phyloP scores from a whole-genome alignment of 2,113 vertebrate genomes.

The Paedocypris sp. region DNA sequence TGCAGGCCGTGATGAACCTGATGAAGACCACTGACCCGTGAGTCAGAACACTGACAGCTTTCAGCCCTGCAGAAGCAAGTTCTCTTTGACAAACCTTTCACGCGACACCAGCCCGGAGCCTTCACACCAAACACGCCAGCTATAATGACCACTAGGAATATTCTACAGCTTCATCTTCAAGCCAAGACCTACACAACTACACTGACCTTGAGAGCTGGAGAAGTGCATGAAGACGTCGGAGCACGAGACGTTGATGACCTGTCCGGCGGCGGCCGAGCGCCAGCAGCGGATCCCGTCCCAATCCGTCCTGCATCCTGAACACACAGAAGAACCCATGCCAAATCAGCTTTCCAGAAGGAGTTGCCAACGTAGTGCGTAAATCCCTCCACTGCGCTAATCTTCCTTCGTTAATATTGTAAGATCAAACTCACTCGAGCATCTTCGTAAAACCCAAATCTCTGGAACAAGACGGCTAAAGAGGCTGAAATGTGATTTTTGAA shows the following conservation, averaged over 20 bases:
- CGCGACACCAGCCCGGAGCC: neutral
- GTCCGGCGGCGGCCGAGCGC: conserved; percentile 51
- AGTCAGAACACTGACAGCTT: neutral
- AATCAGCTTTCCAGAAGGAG: neutral
- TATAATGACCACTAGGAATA: neutral
- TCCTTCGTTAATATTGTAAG: neutral
- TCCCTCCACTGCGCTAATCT: neutral
- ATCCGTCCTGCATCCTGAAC: conserved; percentile 54
- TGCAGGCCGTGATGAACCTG: neutral
- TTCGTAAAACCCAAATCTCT: too few relatives aligned
- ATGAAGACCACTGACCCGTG: neutral
- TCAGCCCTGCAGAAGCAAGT: neutral
- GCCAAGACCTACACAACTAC: too few relatives aligned
- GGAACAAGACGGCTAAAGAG: too few relatives aligned
- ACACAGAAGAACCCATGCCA: neutral
- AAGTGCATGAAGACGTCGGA: conserved; percentile 59
- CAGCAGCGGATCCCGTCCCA: conserved; percentile 66
- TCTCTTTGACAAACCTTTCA: conserved; percentile 1
- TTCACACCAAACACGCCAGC: neutral
- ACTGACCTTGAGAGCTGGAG: conserved; percentile 58
- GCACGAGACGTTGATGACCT: conserved; percentile 60
- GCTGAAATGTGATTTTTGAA: too few relatives aligned
- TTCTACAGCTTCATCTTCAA: too few relatives aligned
- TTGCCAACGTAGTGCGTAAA: neutral
- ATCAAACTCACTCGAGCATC: too few relatives aligned